A percentile compares a stretch with the other conserved stretches of the same genome.
These are phyloP conservation scores for Nicator chloris DNA, from an alignment of 2,113 vertebrate species.

Conservation along the genomic window DNA sequence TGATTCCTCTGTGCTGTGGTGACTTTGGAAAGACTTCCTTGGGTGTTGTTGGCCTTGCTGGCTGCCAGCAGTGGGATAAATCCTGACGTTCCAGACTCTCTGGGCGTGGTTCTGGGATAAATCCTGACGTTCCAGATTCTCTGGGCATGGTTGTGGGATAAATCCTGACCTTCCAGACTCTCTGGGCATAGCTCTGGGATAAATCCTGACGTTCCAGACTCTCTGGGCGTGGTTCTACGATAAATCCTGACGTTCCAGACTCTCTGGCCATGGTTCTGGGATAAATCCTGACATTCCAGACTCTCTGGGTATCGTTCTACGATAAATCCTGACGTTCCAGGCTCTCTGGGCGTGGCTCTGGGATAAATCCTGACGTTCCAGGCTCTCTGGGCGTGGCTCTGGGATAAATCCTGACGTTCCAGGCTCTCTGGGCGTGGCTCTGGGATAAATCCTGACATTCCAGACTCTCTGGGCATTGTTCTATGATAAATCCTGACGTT, in stretches of 20 bases:
- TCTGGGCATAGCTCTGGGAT: fast-evolving
- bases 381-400: fast-evolving
- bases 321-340: neutral
- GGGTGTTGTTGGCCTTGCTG: neutral
- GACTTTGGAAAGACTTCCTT: neutral
- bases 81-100: neutral
- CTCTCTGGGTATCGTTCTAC: no score
- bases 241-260: neutral
- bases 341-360: fast-evolving
- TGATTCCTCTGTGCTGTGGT: fast-evolving
- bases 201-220: neutral
- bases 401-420: neutral
- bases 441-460: neutral
- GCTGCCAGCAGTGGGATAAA: neutral
- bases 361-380: neutral
- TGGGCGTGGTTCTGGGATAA: neutral
- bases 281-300: neutral
- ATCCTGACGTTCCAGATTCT: neutral
- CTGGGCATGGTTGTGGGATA: neutral
- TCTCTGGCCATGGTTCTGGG: neutral
- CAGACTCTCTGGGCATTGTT: neutral
- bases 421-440: neutral
- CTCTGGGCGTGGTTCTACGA: no score
- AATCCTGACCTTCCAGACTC: neutral
- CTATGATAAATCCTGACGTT: neutral